Percentiles rank a stretch among this genome's conserved stretches.
phyloP scores from a whole-genome alignment of 1,140 invertebrate genomes.

The Oryctes rhinoceros region DNA sequence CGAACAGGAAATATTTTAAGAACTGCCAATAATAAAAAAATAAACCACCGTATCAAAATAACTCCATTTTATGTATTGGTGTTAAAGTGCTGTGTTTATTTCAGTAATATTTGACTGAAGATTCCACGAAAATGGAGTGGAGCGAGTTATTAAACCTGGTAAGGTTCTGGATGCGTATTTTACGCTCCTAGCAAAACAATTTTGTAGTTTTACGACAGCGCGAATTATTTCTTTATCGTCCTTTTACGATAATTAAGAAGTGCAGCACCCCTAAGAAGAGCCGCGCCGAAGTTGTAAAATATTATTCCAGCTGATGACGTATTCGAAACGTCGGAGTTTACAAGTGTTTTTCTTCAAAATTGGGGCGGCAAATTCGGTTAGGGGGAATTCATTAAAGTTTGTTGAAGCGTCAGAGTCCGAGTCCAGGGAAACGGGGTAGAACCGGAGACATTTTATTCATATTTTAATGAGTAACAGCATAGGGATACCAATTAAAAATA shows the following conservation, averaged over 20 bases:
- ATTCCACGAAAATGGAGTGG: neutral
- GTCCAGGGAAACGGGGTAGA: neutral
- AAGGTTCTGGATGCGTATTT: neutral
- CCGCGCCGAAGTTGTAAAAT: constrained; percentile 7
- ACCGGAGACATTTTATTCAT: neutral
- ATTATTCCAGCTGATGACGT: constrained; percentile 23
- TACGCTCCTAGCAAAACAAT: constrained; percentile 24
- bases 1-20: too few relatives aligned
- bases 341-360: constrained; percentile 5
- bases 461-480: neutral
- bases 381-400: constrained; percentile 8
- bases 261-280: neutral
- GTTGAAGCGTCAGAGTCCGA: neutral
- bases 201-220: constrained; percentile 30
- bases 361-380: neutral
- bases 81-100: neutral
- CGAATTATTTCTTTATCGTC: constrained; percentile 29
- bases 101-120: constrained; percentile 9
- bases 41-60: too few relatives aligned
- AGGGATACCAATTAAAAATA: neutral
- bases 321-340: constrained; percentile 22
- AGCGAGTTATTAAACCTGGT: neutral
- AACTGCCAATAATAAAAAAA: too few relatives aligned
- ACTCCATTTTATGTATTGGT: neutral
- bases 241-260: constrained; percentile 30